Conservation (phyloP, 2,888 invertebrate genomes). For the Scaptomyza tumidula region DNA sequence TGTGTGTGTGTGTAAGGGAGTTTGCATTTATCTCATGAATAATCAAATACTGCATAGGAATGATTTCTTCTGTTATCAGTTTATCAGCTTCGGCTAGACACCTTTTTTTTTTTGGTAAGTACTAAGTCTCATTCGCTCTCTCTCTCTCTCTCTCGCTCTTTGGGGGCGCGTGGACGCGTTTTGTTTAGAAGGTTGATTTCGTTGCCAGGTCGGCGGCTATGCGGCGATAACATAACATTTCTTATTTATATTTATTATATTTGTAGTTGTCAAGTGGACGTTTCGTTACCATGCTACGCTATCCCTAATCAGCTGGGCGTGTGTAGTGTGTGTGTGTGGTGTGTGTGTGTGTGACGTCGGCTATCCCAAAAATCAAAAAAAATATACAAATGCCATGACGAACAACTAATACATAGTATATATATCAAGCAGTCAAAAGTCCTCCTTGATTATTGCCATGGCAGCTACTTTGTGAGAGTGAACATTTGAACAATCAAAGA, state of each 20-base stretch:
- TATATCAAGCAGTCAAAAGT: not conserved
- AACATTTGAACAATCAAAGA: not conserved
- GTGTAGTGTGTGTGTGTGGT: not conserved
- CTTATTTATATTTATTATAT: not conserved
- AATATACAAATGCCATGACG: constrained; percentile 4
- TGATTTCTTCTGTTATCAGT: not conserved
- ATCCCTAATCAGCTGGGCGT: constrained; percentile 37
- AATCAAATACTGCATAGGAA: not conserved
- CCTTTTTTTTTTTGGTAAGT: not conserved
- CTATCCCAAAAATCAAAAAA: constrained; percentile 32
- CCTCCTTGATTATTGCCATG: not conserved
- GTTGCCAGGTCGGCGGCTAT: not conserved
- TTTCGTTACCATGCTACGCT: constrained; percentile 30
- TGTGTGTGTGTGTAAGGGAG: not conserved
- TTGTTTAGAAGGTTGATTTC: no score
- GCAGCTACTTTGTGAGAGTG: not conserved
- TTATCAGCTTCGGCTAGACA: not conserved
- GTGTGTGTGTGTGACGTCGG: constrained; percentile 5
- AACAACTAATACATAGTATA: not conserved
- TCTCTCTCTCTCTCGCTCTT: not conserved
- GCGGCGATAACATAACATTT: constrained; percentile 5
- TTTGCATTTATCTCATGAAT: no score
- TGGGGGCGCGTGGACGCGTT: not conserved
- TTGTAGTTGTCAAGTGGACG: constrained; percentile 35
- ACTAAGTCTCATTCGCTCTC: not conserved